Conservation (phyloP, 2,888 invertebrate genomes). For the Ophioninae sp. region DNA sequence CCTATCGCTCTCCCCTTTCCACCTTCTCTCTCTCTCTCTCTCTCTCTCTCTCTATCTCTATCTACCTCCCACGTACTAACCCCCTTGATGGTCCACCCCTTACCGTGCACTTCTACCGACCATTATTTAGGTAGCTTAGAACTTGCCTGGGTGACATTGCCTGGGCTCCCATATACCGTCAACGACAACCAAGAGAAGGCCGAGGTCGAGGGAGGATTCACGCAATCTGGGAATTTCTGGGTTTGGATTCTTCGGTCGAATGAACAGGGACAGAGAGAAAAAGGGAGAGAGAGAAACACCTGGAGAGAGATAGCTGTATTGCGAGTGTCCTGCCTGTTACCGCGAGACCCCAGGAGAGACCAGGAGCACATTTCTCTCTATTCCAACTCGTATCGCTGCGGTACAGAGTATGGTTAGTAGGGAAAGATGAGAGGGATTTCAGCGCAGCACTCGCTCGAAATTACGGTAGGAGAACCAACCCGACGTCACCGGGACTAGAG, state of each 20-base stretch:
- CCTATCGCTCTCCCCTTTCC: conserved; percentile 33
- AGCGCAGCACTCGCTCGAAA: conserved; percentile 67
- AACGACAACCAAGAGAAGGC: conserved; percentile 53
- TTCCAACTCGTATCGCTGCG: conserved; percentile 51
- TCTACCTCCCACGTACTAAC: conserved; percentile 35
- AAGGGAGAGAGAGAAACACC: conserved; percentile 27
- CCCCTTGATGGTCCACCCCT: conserved; percentile 65
- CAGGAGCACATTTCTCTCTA: conserved; percentile 47
- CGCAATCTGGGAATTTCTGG: conserved; percentile 73
- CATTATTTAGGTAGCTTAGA: conserved; percentile 80
- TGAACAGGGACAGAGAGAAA: conserved; percentile 12
- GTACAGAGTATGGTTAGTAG: conserved; percentile 54
- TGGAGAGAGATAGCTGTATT: conserved; percentile 33
- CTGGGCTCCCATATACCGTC: conserved; percentile 58
- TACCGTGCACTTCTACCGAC: conserved; percentile 76
- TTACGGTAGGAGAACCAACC: conserved; percentile 69
- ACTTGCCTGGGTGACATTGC: conserved; percentile 77
- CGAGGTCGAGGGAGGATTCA: conserved; percentile 36
- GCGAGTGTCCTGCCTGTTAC: conserved; percentile 20
- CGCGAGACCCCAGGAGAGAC: conserved; percentile 50
- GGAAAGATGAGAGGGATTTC: conserved; percentile 56
- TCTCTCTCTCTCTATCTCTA: too few species aligned
- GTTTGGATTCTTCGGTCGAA: conserved; percentile 71
- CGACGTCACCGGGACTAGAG: conserved; percentile 65
- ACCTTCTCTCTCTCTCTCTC: conserved; percentile 46